A percentile compares a stretch with the other conserved stretches of the same genome.
Evolutionary conservation across 1,140 invertebrate species (phyloP).

Genomic region (Ditylenchus dipsaci): DNA sequence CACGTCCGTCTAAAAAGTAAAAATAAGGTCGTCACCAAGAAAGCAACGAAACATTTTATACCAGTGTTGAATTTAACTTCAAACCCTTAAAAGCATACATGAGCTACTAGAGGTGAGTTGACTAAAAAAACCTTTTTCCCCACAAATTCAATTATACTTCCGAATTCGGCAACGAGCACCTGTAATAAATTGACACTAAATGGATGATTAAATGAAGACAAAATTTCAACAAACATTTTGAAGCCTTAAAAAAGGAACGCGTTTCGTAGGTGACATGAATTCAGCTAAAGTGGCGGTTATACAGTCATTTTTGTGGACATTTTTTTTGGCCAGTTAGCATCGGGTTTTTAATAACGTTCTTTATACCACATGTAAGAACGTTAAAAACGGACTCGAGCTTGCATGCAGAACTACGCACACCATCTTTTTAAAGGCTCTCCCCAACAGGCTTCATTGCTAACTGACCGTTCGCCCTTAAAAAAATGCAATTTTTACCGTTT

Average conservation of each 20-base stretch:
- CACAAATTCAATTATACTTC: constrained; percentile 81
- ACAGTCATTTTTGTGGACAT: too few relatives aligned
- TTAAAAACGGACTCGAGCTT: too few relatives aligned
- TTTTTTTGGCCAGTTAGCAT: too few relatives aligned
- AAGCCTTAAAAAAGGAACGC: constrained; percentile 83
- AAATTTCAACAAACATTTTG: constrained; percentile 62
- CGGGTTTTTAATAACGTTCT: too few relatives aligned
- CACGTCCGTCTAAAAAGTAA: constrained; percentile 68
- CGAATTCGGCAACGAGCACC: constrained; percentile 76
- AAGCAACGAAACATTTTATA: neutral
- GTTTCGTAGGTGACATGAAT: constrained; percentile 82
- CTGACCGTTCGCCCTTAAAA: too few relatives aligned
- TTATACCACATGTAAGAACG: too few relatives aligned
- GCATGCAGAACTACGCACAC: too few relatives aligned
- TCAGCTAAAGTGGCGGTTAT: neutral
- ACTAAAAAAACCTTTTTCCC: constrained; percentile 68
- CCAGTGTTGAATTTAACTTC: neutral
- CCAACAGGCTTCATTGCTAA: too few relatives aligned
- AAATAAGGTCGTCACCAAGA: constrained; percentile 66
- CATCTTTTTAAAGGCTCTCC: too few relatives aligned
- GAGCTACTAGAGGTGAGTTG: neutral
- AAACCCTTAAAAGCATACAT: neutral
- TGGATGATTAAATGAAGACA: neutral
- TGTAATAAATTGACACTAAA: constrained; percentile 30
- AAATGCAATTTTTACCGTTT: constrained; percentile 72